Percentiles rank a stretch among this genome's conserved stretches.
These are phyloP conservation scores for Linepithema humile DNA, from an alignment of 1,140 invertebrate species.

Conservation along the genomic window DNA sequence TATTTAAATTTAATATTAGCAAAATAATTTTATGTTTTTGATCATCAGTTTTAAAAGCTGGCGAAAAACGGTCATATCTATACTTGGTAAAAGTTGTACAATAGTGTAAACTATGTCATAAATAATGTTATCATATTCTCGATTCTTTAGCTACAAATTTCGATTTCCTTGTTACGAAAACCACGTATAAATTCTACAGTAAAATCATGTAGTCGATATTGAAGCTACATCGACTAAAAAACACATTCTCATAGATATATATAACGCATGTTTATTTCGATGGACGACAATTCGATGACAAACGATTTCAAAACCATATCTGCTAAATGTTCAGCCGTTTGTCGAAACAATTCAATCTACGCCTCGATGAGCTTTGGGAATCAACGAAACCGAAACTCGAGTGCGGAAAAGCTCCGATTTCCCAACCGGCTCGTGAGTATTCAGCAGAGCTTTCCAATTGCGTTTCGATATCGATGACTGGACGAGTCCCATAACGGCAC, in stretches of 20 bases:
- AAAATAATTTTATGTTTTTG: no score
- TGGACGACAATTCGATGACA: constrained; percentile 12
- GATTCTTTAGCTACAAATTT: not conserved
- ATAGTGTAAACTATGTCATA: not conserved
- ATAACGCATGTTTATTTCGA: constrained; percentile 23
- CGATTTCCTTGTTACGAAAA: not conserved
- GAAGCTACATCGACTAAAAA: constrained; percentile 15
- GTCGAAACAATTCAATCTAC: constrained; percentile 57
- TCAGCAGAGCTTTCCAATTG: constrained; percentile 60
- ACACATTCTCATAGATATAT: not conserved
- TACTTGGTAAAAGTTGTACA: not conserved
- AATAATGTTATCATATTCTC: not conserved
- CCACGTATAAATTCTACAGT: not conserved
- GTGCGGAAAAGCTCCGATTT: constrained; percentile 58
- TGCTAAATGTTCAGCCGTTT: constrained; percentile 50
- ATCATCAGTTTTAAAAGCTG: not conserved
- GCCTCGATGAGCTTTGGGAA: constrained; percentile 47
- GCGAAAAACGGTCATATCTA: not conserved
- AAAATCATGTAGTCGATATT: not conserved
- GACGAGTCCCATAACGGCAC: constrained; percentile 5
- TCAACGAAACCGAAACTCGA: constrained; percentile 54
- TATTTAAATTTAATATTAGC: no score
- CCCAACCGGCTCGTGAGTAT: constrained; percentile 47
- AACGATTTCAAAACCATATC: constrained; percentile 36
- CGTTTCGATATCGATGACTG: constrained; percentile 63